Evolutionary conservation across 2,888 invertebrate genomes (phyloP).

Genomic region (Thysanoteuthis rhombus): DNA sequence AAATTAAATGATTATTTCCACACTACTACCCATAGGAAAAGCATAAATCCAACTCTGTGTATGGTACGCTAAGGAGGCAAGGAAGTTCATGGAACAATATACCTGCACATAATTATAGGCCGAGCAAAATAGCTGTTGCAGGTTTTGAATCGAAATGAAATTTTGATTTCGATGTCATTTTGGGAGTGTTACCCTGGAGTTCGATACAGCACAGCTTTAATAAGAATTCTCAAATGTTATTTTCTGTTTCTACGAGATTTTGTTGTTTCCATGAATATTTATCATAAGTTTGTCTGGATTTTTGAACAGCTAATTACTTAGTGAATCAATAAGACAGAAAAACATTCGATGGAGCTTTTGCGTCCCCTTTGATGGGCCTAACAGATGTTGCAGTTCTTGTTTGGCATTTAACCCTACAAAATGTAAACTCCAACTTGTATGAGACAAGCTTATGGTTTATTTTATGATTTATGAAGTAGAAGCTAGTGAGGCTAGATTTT

Average conservation of each 20-base stretch:
- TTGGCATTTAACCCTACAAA: not conserved
- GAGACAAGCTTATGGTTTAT: not conserved
- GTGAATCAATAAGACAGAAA: not conserved
- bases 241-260: not conserved
- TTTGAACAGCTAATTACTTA: not conserved
- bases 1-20: too few species aligned
- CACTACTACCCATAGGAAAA: too few species aligned
- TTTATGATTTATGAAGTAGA: too few species aligned
- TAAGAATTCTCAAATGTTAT: not conserved
- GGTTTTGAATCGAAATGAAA: not conserved
- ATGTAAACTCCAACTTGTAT: not conserved
- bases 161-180: not conserved
- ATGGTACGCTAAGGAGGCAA: too few species aligned
- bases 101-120: not conserved
- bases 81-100: too few species aligned
- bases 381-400: not conserved
- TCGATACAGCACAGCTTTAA: too few species aligned
- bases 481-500: too few species aligned
- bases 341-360: not conserved
- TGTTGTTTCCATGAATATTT: not conserved
- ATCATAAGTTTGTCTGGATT: not conserved
- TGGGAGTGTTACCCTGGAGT: not conserved
- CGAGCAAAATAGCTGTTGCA: not conserved
- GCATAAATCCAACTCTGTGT: too few species aligned
- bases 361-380: not conserved